Conservation (phyloP, 1,140 invertebrate genomes). For the Drosophila dunni region DNA sequence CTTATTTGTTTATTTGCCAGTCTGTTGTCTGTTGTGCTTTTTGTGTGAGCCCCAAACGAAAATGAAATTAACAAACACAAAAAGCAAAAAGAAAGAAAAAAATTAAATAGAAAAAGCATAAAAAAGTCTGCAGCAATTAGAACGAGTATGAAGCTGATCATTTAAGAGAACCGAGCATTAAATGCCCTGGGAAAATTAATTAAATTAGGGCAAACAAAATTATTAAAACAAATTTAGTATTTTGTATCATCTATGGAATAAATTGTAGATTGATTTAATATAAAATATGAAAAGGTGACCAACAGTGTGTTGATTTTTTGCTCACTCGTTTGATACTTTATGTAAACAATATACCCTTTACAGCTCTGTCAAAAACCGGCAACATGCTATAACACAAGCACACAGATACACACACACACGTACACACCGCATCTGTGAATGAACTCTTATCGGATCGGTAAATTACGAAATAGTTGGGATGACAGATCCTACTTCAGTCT, state of each 20-base stretch:
- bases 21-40: constrained; percentile 40
- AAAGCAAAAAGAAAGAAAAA: constrained; percentile 47
- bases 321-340: no score
- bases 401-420: neutral
- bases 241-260: no score
- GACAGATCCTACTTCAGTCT: neutral
- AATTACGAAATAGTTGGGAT: constrained; percentile 67
- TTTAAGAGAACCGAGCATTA: neutral
- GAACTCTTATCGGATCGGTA: constrained; percentile 72
- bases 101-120: constrained; percentile 14
- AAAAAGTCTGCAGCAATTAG: constrained; percentile 50
- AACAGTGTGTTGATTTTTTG: no score
- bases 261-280: no score
- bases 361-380: neutral
- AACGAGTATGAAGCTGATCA: constrained; percentile 10
- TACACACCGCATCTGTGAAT: constrained; percentile 64
- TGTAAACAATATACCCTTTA: neutral
- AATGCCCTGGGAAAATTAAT: neutral
- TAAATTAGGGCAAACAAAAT: neutral
- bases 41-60: constrained; percentile 53
- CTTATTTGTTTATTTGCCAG: constrained; percentile 78
- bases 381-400: constrained; percentile 1
- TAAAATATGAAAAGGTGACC: no score
- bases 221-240: no score
- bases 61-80: constrained; percentile 68